Base-by-base conservation (phyloP, 2,797 vertebrate genomes). In the Graptemys geographica region DNA sequence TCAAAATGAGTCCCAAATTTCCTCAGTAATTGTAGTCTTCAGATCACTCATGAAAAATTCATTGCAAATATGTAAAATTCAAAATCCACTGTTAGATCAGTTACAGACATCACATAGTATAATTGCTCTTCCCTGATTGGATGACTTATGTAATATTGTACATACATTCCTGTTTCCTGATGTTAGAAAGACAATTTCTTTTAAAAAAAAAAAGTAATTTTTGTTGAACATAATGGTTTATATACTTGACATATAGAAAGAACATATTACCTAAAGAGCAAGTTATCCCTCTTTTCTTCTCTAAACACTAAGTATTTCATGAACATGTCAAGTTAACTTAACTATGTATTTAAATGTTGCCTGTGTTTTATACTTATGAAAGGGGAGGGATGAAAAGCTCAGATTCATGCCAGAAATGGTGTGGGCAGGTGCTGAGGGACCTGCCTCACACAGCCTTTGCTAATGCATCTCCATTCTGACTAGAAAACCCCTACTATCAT, bases 381-480 rank as follows among this genome's bases (percentile, higher is more conserved):
- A 92, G 79, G 55, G 81, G 91, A 96, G 93, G 92, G 19, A 81
- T 89, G 27, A 47, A 31, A 49, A 93, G 84, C 79, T 87, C 65
- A 59, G 78, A 87, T 80, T 0, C 0, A 89, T 85, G 82, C 82
- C 86, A 83, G 55, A 81, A 96, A 56, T 79, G 94, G 87, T 74
- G 79, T 1, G 1, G 88, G 81, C 93, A 95, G 95, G 93, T 96
- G 94, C 86, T 91, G 93, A 0, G 0, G 92, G 90, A 96, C 94
- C 52, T 92, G 90, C 93, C 95, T 8, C 27, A 86, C 89, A 87
- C 94, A 72, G 89, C 74, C 21, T 96, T 88, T 79, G 18, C 53
- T 96, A 96, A 95, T 84, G 89, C 27, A 89, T 83, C 90, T 96
- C 95, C 90, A 81, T 81, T 83, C 91, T 1, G 52, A 91, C 49